A percentile compares a stretch with the other conserved stretches of the same genome.
Conservation (phyloP, 2,113 vertebrate species). For the Acanthochromis polyacanthus region DNA sequence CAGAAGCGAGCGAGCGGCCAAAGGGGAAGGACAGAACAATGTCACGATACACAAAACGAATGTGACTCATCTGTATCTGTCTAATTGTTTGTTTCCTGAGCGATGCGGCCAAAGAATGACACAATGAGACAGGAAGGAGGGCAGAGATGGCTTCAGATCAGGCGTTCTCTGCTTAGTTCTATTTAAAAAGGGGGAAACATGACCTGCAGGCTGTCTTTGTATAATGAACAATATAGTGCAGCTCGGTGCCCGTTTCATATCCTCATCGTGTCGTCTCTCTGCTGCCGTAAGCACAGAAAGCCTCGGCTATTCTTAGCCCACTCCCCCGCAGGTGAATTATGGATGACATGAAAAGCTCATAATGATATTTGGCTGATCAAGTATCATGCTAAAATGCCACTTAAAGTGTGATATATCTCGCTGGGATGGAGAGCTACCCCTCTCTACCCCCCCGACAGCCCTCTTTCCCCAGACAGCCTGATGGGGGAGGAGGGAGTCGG, state of each 20-base stretch:
- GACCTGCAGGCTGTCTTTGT: constrained; percentile 53
- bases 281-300: constrained; percentile 43
- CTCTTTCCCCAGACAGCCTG: constrained; percentile 3
- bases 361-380: constrained; percentile 80
- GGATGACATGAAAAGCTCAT: constrained; percentile 78
- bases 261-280: constrained; percentile 48
- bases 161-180: constrained; percentile 28
- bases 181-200: constrained; percentile 58
- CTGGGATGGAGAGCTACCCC: constrained; percentile 33
- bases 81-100: constrained; percentile 73
- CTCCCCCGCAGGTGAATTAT: constrained; percentile 80
- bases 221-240: constrained; percentile 34
- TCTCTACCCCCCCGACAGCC: not conserved
- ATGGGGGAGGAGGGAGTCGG: constrained; percentile 5
- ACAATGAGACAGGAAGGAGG: constrained; percentile 71
- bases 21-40: constrained; percentile 78
- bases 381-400: constrained; percentile 79
- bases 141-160: constrained; percentile 23
- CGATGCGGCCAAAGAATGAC: constrained; percentile 46
- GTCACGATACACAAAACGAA: constrained; percentile 19
- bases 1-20: constrained; percentile 9
- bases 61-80: constrained; percentile 55
- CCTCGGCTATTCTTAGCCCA: constrained; percentile 69
- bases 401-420: constrained; percentile 73
- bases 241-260: constrained; percentile 29